phyloP scores from a whole-genome alignment of 2,797 vertebrate species.

The Carduelis carduelis region DNA sequence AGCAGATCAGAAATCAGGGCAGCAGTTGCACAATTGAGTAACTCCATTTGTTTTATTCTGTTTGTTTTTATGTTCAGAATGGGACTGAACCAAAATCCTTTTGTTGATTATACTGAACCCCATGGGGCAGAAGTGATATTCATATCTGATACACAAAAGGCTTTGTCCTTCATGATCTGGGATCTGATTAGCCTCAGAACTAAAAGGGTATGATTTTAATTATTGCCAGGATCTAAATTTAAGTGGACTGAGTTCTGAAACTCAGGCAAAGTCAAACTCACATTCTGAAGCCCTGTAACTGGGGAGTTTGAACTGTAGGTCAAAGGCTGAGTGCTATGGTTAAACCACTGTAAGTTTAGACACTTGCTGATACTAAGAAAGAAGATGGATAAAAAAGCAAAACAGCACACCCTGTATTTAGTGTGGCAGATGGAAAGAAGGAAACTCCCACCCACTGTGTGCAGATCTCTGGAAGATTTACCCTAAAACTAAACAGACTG shows the following conservation, averaged over 20 bases:
- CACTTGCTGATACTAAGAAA: background rate
- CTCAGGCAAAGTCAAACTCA: background rate
- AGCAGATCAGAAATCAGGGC: background rate
- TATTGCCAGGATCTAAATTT: background rate
- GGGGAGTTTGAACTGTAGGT: background rate
- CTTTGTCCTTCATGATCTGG: background rate
- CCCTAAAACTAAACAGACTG: conserved; percentile 14
- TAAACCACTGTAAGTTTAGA: background rate
- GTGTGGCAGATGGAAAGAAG: conserved; percentile 51
- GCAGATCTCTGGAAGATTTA: conserved; percentile 32
- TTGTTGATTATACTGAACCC: background rate
- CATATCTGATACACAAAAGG: background rate
- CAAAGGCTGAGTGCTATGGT: background rate
- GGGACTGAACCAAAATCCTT: conserved; percentile 57
- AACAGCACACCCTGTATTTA: conserved; percentile 27
- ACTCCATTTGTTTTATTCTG: background rate
- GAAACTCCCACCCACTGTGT: conserved; percentile 21
- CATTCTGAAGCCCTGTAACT: background rate
- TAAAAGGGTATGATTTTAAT: background rate
- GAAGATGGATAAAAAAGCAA: conserved; percentile 10
- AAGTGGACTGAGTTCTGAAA: background rate
- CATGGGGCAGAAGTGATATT: background rate
- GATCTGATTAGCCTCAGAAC: background rate
- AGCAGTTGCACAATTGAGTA: background rate
- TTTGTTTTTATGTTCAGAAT: background rate